phyloP scores from a whole-genome alignment of 2,113 vertebrate species.

The Erinaceus europaeus region DNA sequence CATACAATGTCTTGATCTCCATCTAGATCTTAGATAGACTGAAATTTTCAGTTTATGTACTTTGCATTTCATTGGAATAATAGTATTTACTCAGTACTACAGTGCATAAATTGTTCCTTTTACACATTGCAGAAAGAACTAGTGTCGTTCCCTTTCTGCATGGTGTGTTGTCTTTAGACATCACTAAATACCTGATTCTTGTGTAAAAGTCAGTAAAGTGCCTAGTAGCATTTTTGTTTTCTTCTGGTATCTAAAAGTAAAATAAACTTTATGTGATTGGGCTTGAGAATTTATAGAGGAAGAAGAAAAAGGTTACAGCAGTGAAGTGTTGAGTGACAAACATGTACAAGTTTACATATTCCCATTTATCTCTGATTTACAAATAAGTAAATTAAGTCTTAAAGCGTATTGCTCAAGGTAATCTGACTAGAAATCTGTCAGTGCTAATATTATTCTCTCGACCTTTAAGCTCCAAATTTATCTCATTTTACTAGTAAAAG shows the following conservation, averaged over 20 bases:
- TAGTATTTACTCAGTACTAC: not conserved
- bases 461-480: not conserved
- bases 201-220: not conserved
- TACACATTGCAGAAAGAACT: not conserved
- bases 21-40: conserved; percentile 5
- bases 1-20: not conserved
- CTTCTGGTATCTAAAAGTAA: conserved; percentile 30
- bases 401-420: not conserved
- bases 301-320: no score
- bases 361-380: no score
- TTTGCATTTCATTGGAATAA: conserved; percentile 50
- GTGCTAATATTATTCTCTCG: not conserved
- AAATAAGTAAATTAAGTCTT: conserved; percentile 16
- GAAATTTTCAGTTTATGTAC: not conserved
- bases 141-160: not conserved
- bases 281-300: conserved; percentile 35
- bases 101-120: not conserved
- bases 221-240: conserved; percentile 17
- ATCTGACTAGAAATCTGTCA: not conserved
- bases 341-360: no score
- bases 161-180: conserved; percentile 29
- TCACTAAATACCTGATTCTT: conserved; percentile 43
- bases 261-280: not conserved
- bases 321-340: no score
- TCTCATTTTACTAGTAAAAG: not conserved